phyloP scores from a whole-genome alignment of 2,113 vertebrate species.

The Pleuronectes platessa region DNA sequence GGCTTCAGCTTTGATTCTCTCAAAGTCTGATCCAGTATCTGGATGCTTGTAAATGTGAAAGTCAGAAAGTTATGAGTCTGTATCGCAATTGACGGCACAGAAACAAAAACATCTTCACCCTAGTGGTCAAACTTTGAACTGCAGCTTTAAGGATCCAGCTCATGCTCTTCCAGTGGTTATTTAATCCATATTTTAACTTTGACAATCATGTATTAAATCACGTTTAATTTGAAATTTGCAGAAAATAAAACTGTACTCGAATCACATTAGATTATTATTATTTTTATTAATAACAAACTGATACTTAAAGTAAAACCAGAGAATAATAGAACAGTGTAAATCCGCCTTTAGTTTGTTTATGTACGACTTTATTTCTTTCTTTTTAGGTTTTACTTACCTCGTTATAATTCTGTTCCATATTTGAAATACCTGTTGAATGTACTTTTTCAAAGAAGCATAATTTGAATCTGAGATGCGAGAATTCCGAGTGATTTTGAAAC shows the following conservation, averaged over 20 bases:
- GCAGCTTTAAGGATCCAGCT: background rate
- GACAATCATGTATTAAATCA: background rate
- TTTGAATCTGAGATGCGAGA: conserved; percentile 67
- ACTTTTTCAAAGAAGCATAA: conserved; percentile 64
- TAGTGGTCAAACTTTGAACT: too few relatives aligned
- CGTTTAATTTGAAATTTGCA: too few relatives aligned
- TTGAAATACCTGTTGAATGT: conserved; percentile 78
- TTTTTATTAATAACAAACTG: too few relatives aligned
- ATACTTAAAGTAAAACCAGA: too few relatives aligned
- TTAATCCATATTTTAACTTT: background rate
- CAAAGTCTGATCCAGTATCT: background rate
- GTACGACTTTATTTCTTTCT: background rate
- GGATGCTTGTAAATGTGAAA: too few relatives aligned
- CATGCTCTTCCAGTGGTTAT: background rate
- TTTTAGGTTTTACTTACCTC: conserved; percentile 51
- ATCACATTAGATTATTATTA: background rate
- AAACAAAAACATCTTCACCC: background rate
- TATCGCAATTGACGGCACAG: too few relatives aligned
- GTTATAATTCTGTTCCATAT: conserved; percentile 55
- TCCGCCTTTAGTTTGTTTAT: conserved; percentile 11
- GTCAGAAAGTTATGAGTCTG: too few relatives aligned
- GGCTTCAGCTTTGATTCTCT: conserved; percentile 29
- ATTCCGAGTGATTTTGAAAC: conserved; percentile 65
- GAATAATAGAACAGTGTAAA: background rate
- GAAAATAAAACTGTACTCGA: too few relatives aligned